These are phyloP conservation scores for Polypedilum vanderplanki DNA, from an alignment of 1,140 invertebrate species.

Conservation along the genomic window DNA sequence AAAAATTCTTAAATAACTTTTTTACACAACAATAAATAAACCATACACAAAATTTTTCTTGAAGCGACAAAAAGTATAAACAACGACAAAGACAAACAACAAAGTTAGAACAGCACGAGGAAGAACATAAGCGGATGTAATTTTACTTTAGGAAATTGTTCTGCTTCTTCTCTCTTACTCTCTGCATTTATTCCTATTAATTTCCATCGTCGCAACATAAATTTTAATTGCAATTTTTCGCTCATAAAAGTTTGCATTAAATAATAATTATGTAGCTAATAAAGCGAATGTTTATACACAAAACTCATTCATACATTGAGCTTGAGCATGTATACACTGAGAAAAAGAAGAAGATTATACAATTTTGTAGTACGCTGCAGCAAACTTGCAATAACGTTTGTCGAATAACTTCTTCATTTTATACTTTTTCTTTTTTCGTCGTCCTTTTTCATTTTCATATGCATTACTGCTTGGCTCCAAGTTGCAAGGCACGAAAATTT, in stretches of 20 bases:
- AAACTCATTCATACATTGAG: background rate
- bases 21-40: too few species aligned
- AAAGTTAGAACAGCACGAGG: background rate
- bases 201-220: background rate
- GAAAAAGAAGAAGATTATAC: background rate
- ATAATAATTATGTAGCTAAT: conserved; percentile 16
- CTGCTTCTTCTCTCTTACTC: background rate
- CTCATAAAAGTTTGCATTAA: conserved; percentile 25
- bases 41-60: too few species aligned
- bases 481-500: conserved; percentile 14
- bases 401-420: background rate
- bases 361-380: background rate
- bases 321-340: background rate
- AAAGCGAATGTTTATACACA: conserved; percentile 14
- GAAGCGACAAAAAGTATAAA: background rate
- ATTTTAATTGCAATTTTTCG: conserved; percentile 21
- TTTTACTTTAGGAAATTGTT: conserved; percentile 19
- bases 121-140: background rate
- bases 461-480: background rate
- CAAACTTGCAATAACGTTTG: background rate
- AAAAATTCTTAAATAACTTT: too few species aligned
- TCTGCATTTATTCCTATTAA: background rate
- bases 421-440: background rate
- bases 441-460: background rate
- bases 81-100: background rate